Evolutionary conservation across 2,113 vertebrate species (phyloP).

Genomic region (Jacana jacana): DNA sequence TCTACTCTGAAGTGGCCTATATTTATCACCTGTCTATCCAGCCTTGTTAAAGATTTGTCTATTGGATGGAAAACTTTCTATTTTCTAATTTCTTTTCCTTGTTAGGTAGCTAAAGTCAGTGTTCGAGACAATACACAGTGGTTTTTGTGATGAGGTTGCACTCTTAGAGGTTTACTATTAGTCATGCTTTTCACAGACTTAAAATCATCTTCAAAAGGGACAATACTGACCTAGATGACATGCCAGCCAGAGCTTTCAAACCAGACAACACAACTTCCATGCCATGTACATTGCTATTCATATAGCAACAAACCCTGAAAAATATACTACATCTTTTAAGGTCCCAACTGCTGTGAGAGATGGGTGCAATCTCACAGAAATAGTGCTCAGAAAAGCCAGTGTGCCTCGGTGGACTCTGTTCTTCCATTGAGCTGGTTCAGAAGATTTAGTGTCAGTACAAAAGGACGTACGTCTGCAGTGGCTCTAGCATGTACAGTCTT

Average conservation of each 20-base stretch:
- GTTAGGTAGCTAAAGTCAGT: not conserved
- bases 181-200: not conserved
- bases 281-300: not conserved
- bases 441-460: not conserved
- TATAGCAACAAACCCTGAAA: not conserved
- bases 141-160: not conserved
- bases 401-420: not conserved
- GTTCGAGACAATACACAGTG: not conserved
- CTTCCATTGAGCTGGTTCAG: not conserved
- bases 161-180: not conserved
- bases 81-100: not conserved
- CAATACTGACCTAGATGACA: not conserved
- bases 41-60: conserved; percentile 2
- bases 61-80: not conserved
- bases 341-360: not conserved
- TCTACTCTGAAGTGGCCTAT: not conserved
- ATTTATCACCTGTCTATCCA: not conserved
- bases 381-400: not conserved
- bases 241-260: not conserved
- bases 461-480: not conserved
- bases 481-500: not conserved
- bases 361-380: not conserved
- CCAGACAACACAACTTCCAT: not conserved
- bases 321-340: not conserved
- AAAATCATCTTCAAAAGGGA: not conserved